These are phyloP conservation scores for Neocrepidodera transversa DNA, from an alignment of 2,888 invertebrate genomes.

Conservation along the genomic window DNA sequence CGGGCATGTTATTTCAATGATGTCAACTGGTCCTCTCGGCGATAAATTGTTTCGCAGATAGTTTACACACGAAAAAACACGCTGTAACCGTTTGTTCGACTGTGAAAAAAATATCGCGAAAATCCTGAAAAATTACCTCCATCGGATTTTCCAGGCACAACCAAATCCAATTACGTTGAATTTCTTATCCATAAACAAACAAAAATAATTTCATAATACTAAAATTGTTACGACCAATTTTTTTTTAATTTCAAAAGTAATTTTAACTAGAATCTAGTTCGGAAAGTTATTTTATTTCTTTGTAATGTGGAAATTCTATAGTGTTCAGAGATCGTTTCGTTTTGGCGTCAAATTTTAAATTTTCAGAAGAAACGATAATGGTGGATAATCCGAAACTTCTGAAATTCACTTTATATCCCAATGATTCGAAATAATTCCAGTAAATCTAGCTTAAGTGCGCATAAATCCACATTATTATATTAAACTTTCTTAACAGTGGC, in stretches of 20 bases:
- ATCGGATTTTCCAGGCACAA: too few species aligned
- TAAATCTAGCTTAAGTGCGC: slow-evolving; percentile 18
- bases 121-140: slow-evolving; percentile 4
- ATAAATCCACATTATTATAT: slow-evolving; percentile 33
- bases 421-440: slow-evolving; percentile 22
- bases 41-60: slow-evolving; percentile 23
- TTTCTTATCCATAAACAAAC: too few species aligned
- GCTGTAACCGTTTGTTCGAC: slow-evolving; percentile 14
- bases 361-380: slow-evolving; percentile 18
- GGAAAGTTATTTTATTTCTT: background rate
- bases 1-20: slow-evolving; percentile 23
- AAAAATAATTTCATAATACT: too few species aligned
- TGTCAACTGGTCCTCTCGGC: slow-evolving; percentile 23
- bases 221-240: too few species aligned
- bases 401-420: slow-evolving; percentile 23
- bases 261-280: too few species aligned
- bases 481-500: slow-evolving; percentile 24
- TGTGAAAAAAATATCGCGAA: slow-evolving; percentile 10
- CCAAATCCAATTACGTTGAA: too few species aligned
- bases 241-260: too few species aligned
- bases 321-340: background rate
- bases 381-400: slow-evolving; percentile 20
- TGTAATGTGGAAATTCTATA: background rate
- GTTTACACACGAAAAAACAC: slow-evolving; percentile 24
- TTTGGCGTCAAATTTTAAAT: background rate